These are phyloP conservation scores for Sebastes hopkinsi DNA, from an alignment of 2,797 vertebrate species.

Conservation along the genomic window DNA sequence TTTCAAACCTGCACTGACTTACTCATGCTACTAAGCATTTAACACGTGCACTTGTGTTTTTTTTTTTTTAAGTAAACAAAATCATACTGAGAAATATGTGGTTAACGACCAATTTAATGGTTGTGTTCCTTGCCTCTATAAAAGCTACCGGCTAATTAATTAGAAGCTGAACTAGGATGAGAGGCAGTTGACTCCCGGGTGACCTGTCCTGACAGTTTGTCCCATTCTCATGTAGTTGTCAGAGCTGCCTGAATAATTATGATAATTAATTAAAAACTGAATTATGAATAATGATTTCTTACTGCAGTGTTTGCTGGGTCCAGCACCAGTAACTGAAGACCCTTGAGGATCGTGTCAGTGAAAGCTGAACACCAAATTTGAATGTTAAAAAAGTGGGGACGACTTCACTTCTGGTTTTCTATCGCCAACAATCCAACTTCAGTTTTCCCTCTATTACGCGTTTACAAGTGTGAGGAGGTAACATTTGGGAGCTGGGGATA, in stretches of 20 bases:
- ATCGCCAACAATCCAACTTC: neutral
- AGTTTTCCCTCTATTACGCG: neutral
- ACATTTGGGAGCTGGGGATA: neutral
- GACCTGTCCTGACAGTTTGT: constrained; percentile 29
- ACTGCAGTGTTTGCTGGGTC: neutral
- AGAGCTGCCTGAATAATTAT: constrained; percentile 5
- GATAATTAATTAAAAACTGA: too few species aligned
- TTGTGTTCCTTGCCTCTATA: neutral
- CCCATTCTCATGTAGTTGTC: constrained; percentile 13
- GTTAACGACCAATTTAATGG: constrained; percentile 5
- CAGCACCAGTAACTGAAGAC: neutral
- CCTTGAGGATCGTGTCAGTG: neutral
- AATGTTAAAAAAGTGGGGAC: neutral
- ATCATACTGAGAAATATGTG: neutral
- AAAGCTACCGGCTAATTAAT: constrained; percentile 54
- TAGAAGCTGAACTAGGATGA: constrained; percentile 41
- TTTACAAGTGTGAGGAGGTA: neutral
- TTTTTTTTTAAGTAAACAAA: neutral
- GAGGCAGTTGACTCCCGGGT: constrained; percentile 12
- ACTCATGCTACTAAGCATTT: neutral
- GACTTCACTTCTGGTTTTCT: neutral
- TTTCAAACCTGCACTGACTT: neutral
- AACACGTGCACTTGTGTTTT: neutral
- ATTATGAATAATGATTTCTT: neutral
- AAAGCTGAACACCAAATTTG: neutral